Evolutionary conservation across 2,888 invertebrate species (phyloP), one percentile per base, ranked within the genome.

Genomic region (Buathra laborator): DNA sequence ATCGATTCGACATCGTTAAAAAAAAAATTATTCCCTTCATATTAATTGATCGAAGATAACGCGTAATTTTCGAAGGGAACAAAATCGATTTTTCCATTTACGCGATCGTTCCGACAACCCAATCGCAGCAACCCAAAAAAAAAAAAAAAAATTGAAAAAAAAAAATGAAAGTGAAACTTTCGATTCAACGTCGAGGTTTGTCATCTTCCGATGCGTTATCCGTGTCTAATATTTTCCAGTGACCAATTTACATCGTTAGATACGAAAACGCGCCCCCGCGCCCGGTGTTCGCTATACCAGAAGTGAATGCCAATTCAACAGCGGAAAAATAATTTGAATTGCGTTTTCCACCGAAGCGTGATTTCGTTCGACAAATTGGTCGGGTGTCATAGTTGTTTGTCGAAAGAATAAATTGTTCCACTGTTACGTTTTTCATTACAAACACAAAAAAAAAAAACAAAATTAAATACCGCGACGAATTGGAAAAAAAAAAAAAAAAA

Each of bases 131-230:
- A 62, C 37, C 48, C 46, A 83, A 89, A 24, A 24, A 24, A 37
- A 37, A 37, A 37, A 37, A 37, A 37, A 3, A 6, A 7, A 9
- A n/a, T n/a, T n/a, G n/a, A n/a, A 37, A 37, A 37, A 37, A 37
- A 37, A 37, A 77, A 84, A 86, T 72, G 88, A 91, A 89, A 89
- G 89, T 89, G 16, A 37, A 48, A 89, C 88, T 91, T 91, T 91
- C 88, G 74, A 37, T 37, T 88, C 87, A 74, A 88, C 84, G 44
- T 24, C 24, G 19, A 62, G 43, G 44, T 37, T 86, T 85, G 83
- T 79, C 75, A 74, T 84, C 75, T 48, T 77, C 32, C 62, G 51
- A 81, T 81, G 88, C 83, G 75, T 79, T 70, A 48, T 77, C 83
- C 87, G 86, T 86, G 78, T 87, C 84, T 53, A 80, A 78, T 62